A percentile compares a stretch with the other conserved stretches of the same genome.
Conservation (phyloP, 2,888 invertebrate species). For the Torymus auratus region DNA sequence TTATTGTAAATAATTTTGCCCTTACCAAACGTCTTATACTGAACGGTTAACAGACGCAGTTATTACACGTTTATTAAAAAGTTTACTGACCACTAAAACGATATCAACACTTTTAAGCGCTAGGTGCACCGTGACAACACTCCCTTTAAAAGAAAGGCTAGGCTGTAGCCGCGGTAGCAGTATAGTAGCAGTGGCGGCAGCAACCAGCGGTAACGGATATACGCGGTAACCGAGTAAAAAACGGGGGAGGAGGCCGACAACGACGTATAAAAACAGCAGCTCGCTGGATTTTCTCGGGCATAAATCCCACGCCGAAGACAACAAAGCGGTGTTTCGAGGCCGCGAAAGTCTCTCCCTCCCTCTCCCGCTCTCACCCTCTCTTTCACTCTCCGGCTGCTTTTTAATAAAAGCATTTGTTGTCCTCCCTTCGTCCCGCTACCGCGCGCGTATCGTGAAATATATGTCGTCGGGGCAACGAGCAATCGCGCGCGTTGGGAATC, state of each 20-base stretch:
- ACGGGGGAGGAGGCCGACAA: neutral
- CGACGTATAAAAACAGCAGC: conserved; percentile 29
- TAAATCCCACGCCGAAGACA: conserved; percentile 63
- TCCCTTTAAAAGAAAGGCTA: too few relatives aligned
- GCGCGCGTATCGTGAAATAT: conserved; percentile 42
- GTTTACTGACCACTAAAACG: neutral
- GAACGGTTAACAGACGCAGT: neutral
- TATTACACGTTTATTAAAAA: neutral
- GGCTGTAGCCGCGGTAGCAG: too few relatives aligned
- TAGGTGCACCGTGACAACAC: neutral
- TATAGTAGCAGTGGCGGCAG: too few relatives aligned
- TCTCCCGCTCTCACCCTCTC: too few relatives aligned
- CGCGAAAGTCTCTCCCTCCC: conserved; percentile 28
- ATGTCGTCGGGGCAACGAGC: conserved; percentile 10
- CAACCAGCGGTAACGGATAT: too few relatives aligned
- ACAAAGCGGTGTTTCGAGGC: conserved; percentile 57
- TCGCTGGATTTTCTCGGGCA: conserved; percentile 64
- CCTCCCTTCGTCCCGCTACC: conserved; percentile 41
- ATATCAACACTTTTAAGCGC: neutral
- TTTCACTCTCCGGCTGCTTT: conserved; percentile 53
- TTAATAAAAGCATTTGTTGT: conserved; percentile 61
- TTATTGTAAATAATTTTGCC: too few relatives aligned
- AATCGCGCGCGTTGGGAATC: conserved; percentile 25
- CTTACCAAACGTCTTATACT: neutral
- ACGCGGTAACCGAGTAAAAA: neutral